Conservation (phyloP, 2,888 invertebrate species). For the Thecocarcelia acutangulata region DNA sequence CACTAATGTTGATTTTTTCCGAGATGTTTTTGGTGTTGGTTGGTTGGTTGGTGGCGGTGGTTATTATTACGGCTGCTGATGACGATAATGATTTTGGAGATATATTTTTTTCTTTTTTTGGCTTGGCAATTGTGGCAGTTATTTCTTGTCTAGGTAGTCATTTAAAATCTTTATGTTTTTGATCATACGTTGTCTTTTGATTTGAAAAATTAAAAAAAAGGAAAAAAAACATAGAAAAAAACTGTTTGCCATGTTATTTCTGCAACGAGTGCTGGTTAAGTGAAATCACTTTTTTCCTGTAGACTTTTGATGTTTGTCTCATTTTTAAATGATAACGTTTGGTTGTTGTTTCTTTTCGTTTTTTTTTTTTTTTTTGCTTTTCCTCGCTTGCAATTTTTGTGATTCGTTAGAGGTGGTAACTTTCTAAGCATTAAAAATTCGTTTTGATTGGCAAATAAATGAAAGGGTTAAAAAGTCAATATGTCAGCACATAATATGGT, state of each 20-base stretch:
- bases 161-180: conserved; percentile 66
- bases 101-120: conserved; percentile 30
- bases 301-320: conserved; percentile 61
- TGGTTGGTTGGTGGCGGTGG: conserved; percentile 24
- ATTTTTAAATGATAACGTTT: conserved; percentile 58
- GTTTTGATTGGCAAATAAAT: conserved; percentile 63
- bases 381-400: conserved; percentile 31
- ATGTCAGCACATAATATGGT: conserved; percentile 59
- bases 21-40: background rate
- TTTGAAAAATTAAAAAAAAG: background rate
- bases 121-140: conserved; percentile 55
- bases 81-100: conserved; percentile 53
- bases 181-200: conserved; percentile 57
- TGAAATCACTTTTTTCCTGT: conserved; percentile 57
- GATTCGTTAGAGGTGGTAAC: conserved; percentile 63
- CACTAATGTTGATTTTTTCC: conserved; percentile 28
- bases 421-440: conserved; percentile 67
- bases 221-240: conserved; percentile 7
- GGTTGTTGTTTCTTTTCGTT: conserved; percentile 22
- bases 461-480: conserved; percentile 66
- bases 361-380: too few species aligned
- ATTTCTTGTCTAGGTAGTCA: conserved; percentile 64
- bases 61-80: conserved; percentile 36
- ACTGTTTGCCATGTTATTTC: conserved; percentile 50
- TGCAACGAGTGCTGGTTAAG: conserved; percentile 64